phyloP scores from a whole-genome alignment of 2,888 invertebrate species.

The Lochmaea crataegi region DNA sequence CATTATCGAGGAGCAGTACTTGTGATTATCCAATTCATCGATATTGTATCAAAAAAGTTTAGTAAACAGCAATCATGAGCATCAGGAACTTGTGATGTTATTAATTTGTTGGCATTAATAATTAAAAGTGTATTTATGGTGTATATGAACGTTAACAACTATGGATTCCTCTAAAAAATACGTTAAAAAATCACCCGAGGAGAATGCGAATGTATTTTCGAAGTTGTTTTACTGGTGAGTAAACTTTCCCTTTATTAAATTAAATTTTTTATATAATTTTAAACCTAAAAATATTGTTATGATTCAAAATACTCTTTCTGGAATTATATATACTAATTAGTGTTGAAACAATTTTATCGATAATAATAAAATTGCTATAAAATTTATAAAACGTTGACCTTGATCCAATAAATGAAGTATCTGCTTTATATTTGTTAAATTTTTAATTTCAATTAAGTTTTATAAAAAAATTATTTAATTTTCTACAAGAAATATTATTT shows the following conservation, averaged over 20 bases:
- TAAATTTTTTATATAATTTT: background rate
- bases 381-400: background rate
- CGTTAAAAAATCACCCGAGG: conserved; percentile 72
- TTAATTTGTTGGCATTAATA: background rate
- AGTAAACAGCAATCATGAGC: background rate
- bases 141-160: background rate
- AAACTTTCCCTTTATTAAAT: background rate
- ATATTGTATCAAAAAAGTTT: background rate
- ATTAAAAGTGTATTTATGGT: background rate
- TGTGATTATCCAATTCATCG: background rate
- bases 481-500: no score
- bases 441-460: no score
- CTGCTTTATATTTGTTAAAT: no score
- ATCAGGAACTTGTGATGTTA: background rate
- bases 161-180: conserved; percentile 75
- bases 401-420: no score
- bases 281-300: background rate
- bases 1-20: background rate
- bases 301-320: no score
- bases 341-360: background rate
- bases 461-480: no score
- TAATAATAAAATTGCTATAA: background rate
- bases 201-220: conserved; percentile 70
- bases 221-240: conserved; percentile 75
- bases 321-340: no score